Percentiles rank a stretch among this genome's conserved stretches.
Evolutionary conservation across 2,888 invertebrate genomes (phyloP).

Genomic region (Piscicola geometra): DNA sequence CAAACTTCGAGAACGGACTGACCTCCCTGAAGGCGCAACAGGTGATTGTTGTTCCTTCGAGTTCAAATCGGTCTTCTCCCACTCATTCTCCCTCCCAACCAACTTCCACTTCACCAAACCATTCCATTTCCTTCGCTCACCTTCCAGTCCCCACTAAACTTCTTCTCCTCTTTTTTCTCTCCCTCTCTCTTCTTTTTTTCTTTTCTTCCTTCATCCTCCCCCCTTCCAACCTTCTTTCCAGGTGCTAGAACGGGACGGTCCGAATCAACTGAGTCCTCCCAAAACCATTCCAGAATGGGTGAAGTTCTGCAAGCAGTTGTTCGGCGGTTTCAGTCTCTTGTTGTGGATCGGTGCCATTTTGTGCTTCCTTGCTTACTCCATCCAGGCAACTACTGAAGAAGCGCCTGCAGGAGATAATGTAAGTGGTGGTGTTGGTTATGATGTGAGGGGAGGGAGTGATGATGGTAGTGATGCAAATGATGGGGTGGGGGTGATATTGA

Average conservation of each 20-base stretch:
- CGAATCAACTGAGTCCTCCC: constrained; percentile 53
- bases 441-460: neutral
- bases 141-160: too few relatives aligned
- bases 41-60: too few relatives aligned
- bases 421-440: constrained; percentile 27
- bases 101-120: too few relatives aligned
- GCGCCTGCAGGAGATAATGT: constrained; percentile 87
- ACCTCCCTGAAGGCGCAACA: constrained; percentile 6
- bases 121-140: too few relatives aligned
- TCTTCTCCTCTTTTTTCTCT: too few relatives aligned
- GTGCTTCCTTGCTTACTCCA: constrained; percentile 85
- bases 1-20: constrained; percentile 78
- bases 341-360: constrained; percentile 60
- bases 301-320: constrained; percentile 52
- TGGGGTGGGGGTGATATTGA: too few relatives aligned
- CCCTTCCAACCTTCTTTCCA: too few relatives aligned
- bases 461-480: too few relatives aligned
- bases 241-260: constrained; percentile 50
- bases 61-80: too few relatives aligned
- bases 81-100: too few relatives aligned
- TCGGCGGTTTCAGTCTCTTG: constrained; percentile 53
- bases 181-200: too few relatives aligned
- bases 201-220: too few relatives aligned
- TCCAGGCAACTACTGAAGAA: constrained; percentile 71
- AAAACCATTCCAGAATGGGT: constrained; percentile 54